Evolutionary conservation across 2,888 invertebrate species (phyloP).

Genomic region (Drosophila anceps): DNA sequence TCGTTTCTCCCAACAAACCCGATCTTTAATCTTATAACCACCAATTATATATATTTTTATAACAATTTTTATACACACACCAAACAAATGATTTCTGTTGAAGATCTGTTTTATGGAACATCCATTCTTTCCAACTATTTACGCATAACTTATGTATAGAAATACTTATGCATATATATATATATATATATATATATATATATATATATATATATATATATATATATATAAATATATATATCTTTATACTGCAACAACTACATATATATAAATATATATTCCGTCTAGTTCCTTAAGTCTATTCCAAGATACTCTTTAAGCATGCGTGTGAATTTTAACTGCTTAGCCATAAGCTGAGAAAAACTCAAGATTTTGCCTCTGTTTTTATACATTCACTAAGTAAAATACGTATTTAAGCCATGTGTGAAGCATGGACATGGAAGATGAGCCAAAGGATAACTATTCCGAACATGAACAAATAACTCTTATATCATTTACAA

Average conservation of each 20-base stretch:
- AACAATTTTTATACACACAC: slow-evolving; percentile 18
- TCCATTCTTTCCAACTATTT: slow-evolving; percentile 51
- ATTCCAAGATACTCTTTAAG: slow-evolving; percentile 34
- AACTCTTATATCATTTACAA: slow-evolving; percentile 56
- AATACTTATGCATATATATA: slow-evolving; percentile 29
- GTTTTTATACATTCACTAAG: slow-evolving; percentile 25
- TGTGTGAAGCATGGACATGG: slow-evolving; percentile 26
- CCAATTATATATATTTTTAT: slow-evolving; percentile 14
- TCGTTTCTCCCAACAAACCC: background rate
- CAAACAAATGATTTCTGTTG: slow-evolving; percentile 24
- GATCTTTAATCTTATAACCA: slow-evolving; percentile 8
- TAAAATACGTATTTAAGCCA: slow-evolving; percentile 23
- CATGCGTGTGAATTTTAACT: slow-evolving; percentile 52
- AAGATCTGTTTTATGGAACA: slow-evolving; percentile 17
- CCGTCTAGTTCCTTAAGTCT: slow-evolving; percentile 20
- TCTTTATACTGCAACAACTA: slow-evolving; percentile 30
- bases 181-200: slow-evolving; percentile 24
- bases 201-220: slow-evolving; percentile 18
- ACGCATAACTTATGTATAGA: slow-evolving; percentile 39
- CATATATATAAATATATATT: slow-evolving; percentile 18
- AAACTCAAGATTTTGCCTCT: slow-evolving; percentile 17
- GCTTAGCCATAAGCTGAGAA: slow-evolving; percentile 23
- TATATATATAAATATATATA: slow-evolving; percentile 17
- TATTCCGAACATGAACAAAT: slow-evolving; percentile 17
- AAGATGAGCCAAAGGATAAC: slow-evolving; percentile 48